Evolutionary conservation across 2,888 invertebrate species (phyloP), one percentile per base, ranked within the genome.

Genomic region (Sarcophaga variegata): DNA sequence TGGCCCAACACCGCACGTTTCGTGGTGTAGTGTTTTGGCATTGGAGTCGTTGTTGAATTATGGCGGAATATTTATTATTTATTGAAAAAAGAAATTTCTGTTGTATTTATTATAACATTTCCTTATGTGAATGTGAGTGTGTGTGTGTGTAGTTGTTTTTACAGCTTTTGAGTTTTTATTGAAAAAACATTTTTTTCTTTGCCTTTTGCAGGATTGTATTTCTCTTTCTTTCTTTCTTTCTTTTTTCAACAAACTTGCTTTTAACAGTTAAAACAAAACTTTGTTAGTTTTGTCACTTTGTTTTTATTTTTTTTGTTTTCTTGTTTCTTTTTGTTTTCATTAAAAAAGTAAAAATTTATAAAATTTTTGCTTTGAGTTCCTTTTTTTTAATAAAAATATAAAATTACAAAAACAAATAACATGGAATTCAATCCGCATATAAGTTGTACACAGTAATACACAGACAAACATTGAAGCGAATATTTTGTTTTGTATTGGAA

Each of bases 241-340:
- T 49, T 49, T 77, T 72, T 77, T 66, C 64, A 47, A 62, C 49
- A 66, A 76, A 75, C 20, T 74, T 54, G 49, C 64, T 84, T 75
- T 79, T 76, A 70, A 70, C 69, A 70, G 63, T 79, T 71, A 66
- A 67, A 77, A 78, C 54, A 72, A 74, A 81, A 77, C 54, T 63
- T 85, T 78, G 54, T 54, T 64, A 59, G 37, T 72, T 72, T 37
- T 20, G 27, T 27, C 27, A n/a, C 4, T 27, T 20, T 27, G 14
- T 10, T 25, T 69, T 64, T 63, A 47, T 67, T 63, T 25, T 47
- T 49, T 0, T 14, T 17, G 20, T 14, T 54, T 17, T 4, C 17
- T 54, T 54, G 14, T 49, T 12, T 27, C 27, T 54, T 54, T 0
- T 14, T 54, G 4, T 54, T 54, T 54, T 4, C 17, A 54, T 17